These are phyloP conservation scores for Ceyx margarethae DNA, from an alignment of 2,113 vertebrate species.

Conservation along the genomic window DNA sequence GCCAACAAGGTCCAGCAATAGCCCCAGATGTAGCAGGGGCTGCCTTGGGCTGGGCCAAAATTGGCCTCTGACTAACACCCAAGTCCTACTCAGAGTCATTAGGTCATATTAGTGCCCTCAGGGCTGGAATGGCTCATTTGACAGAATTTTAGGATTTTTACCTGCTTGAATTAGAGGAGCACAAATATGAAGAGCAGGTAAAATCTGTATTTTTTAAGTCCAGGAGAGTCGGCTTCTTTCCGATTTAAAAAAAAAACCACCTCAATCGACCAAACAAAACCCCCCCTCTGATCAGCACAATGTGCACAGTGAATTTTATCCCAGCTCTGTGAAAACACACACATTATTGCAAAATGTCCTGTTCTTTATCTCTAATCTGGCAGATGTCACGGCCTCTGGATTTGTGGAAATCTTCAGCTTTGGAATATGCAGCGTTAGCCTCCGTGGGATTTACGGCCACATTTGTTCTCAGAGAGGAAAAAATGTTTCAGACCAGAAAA, in stretches of 20 bases:
- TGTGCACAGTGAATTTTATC: not conserved
- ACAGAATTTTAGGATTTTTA: not conserved
- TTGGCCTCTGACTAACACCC: not conserved
- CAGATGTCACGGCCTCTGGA: not conserved
- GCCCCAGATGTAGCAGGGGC: not conserved
- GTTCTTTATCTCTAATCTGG: not conserved
- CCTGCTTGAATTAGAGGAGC: not conserved
- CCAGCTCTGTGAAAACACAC: not conserved
- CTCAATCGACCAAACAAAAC: not conserved
- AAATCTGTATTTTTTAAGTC: not conserved
- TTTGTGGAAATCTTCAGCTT: not conserved
- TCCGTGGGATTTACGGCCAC: not conserved
- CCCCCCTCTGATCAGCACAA: not conserved
- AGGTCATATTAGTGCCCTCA: not conserved
- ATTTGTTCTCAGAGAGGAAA: constrained; percentile 8
- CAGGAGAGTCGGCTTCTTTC: not conserved
- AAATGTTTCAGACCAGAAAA: not conserved
- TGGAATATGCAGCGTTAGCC: not conserved
- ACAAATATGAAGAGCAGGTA: not conserved
- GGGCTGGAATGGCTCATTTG: not conserved
- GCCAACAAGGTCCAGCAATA: not conserved
- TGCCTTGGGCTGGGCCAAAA: not conserved
- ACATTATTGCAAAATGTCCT: not conserved
- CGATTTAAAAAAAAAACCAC: not conserved
- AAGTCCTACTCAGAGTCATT: too few species aligned